Percentiles rank a stretch among this genome's conserved stretches.
phyloP scores from a whole-genome alignment of 2,888 invertebrate genomes.

The Pandemis corylana region DNA sequence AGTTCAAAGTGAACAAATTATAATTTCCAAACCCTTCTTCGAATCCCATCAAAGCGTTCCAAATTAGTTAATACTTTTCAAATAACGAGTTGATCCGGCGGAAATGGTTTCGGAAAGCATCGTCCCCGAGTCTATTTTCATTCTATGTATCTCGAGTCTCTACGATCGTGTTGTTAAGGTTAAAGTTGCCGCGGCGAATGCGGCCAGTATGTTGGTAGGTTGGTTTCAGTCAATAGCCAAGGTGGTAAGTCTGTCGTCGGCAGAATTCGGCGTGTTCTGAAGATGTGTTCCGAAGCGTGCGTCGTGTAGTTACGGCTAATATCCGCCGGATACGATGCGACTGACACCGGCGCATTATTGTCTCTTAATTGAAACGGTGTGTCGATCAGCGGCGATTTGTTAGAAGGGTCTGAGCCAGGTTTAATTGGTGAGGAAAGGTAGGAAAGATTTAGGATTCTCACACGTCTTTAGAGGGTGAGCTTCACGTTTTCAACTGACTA shows the following conservation, averaged over 20 bases:
- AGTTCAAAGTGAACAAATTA: conserved; percentile 39
- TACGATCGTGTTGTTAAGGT: conserved; percentile 25
- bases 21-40: conserved; percentile 51
- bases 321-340: conserved; percentile 79
- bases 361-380: conserved; percentile 79
- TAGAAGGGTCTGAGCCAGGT: conserved; percentile 51
- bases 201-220: conserved; percentile 19
- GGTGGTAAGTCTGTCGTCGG: conserved; percentile 76
- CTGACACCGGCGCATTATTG: conserved; percentile 69
- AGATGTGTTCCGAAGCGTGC: conserved; percentile 47
- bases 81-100: conserved; percentile 73
- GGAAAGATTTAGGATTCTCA: neutral
- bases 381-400: conserved; percentile 68
- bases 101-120: conserved; percentile 60
- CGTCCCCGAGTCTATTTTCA: conserved; percentile 43
- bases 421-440: conserved; percentile 22
- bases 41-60: conserved; percentile 68
- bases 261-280: conserved; percentile 70
- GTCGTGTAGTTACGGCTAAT: conserved; percentile 69
- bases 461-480: neutral
- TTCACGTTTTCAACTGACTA: neutral
- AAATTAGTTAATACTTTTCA: conserved; percentile 72
- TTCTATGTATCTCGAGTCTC: conserved; percentile 15
- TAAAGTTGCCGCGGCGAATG: conserved; percentile 19
- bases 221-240: conserved; percentile 47